Base-by-base conservation (phyloP, 2,797 vertebrate genomes). In the Falco naumanni region DNA sequence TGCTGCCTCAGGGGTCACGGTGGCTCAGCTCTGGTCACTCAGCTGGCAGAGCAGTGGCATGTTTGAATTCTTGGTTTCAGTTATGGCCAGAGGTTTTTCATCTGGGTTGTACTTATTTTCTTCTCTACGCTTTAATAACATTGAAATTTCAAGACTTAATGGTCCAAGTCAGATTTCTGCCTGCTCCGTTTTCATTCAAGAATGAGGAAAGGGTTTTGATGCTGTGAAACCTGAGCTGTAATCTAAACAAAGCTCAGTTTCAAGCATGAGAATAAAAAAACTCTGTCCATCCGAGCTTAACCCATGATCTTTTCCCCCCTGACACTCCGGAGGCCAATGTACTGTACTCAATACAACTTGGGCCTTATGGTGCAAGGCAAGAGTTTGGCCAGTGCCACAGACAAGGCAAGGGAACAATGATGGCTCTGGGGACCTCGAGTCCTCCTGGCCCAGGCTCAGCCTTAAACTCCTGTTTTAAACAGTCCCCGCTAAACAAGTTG, bases 391-490 rank as follows among this genome's bases (percentile, higher is more conserved):
- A 8, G 25, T 81, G 78, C 39, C 41, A 14, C 29, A 16, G 8
- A 2, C 0, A 50, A 34, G 19, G 37, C 4, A 43, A 21, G 17
- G n/a, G 37, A 68, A 9, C 24, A 25, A 0, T 3, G 33, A 16
- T 53, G 50, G 34, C 45, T 65, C 34, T 41, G 22, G n/a, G 31
- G 37, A 50, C 12, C 8, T 39, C 47, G 37, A 48, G 15, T 6
- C 33, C 3, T 61, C 24, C 74, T 5, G 41, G 21, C 64, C 18
- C 34, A 54, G 34, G 24, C 74, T 79, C 54, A 56, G 26, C 54
- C 39, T 20, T 0, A 56, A 21, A 22, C 22, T 84, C 31, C 60
- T 87, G 53, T 31, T 69, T 84, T 48, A 37, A 47, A 29, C 28
- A 53, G 39, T 13, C 37, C 31, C n/a, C 2, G 3, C 45, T 82